Percentiles rank a stretch among this genome's conserved stretches.
Evolutionary conservation across 2,113 vertebrate species (phyloP).

Genomic region (Trichomycterus rosablanca): DNA sequence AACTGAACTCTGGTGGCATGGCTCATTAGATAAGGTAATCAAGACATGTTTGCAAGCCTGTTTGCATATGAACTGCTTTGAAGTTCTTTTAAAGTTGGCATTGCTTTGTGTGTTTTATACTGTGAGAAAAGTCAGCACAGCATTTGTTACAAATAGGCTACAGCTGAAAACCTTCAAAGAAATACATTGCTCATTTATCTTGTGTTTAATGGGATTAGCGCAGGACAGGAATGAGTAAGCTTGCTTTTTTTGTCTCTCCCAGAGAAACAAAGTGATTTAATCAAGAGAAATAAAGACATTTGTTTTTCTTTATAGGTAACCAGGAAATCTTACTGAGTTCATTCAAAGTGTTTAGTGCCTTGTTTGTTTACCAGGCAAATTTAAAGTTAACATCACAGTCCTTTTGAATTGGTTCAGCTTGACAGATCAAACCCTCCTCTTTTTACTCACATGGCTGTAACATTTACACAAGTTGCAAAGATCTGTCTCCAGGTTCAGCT

Average conservation of each 20-base stretch:
- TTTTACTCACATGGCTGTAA: slow-evolving; percentile 54
- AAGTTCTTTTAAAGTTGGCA: slow-evolving; percentile 12
- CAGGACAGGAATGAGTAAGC: not conserved
- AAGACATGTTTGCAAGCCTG: not conserved
- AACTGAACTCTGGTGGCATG: not conserved
- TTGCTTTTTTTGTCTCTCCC: not conserved
- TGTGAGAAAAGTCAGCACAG: not conserved
- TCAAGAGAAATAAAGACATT: not conserved
- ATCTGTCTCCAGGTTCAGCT: slow-evolving; percentile 49
- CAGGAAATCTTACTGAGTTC: not conserved
- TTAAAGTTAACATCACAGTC: slow-evolving; percentile 28
- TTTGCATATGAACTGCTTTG: slow-evolving; percentile 2
- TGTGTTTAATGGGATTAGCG: not conserved
- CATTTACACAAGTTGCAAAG: slow-evolving; percentile 54
- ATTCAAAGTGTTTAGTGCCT: slow-evolving; percentile 36
- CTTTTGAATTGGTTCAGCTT: slow-evolving; percentile 14
- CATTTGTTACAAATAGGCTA: not conserved
- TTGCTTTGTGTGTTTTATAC: not conserved
- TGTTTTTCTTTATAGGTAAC: too few relatives aligned
- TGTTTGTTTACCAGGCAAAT: slow-evolving; percentile 43
- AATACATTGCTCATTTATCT: slow-evolving; percentile 11
- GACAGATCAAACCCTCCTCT: slow-evolving; percentile 28
- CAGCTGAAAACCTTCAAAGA: slow-evolving; percentile 14
- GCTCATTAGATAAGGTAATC: not conserved
- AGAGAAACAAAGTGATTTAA: not conserved